Evolutionary conservation across 2,113 vertebrate species (phyloP).

Genomic region (Alligator mississippiensis): DNA sequence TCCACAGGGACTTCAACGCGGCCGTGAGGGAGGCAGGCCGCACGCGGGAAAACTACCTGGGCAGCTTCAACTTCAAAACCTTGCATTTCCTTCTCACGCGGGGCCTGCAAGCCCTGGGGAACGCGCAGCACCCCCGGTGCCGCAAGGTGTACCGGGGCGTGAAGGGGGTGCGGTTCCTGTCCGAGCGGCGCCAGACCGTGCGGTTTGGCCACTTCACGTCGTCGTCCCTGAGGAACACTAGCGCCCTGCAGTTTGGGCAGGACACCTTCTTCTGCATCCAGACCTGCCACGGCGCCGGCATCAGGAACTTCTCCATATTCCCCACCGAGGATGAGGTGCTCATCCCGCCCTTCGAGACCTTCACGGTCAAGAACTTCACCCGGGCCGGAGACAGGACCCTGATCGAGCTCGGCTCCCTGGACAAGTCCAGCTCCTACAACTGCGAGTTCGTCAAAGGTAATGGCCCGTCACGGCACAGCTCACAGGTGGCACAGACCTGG

Average conservation of each 20-base stretch:
- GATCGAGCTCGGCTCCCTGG: slow-evolving; percentile 51
- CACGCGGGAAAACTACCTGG: slow-evolving; percentile 51
- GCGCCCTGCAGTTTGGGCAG: slow-evolving; percentile 37
- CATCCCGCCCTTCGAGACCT: slow-evolving; percentile 68
- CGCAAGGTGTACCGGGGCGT: slow-evolving; percentile 58
- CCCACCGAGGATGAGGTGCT: slow-evolving; percentile 71
- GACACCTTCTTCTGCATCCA: slow-evolving; percentile 73
- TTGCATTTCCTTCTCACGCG: slow-evolving; percentile 75
- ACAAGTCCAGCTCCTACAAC: slow-evolving; percentile 54
- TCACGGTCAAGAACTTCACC: slow-evolving; percentile 27
- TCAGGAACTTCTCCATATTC: slow-evolving; percentile 59
- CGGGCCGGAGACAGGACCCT: rapidly evolving
- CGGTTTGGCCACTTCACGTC: slow-evolving; percentile 71
- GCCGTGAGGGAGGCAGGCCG: slow-evolving; percentile 54
- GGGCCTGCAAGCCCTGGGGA: slow-evolving; percentile 54
- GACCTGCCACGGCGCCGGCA: slow-evolving; percentile 42
- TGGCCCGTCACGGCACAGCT: too few species aligned
- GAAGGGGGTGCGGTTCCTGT: slow-evolving; percentile 21
- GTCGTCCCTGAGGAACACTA: not conserved
- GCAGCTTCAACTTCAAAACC: slow-evolving; percentile 63
- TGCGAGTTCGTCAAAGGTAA: slow-evolving; percentile 73
- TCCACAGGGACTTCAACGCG: slow-evolving; percentile 57
- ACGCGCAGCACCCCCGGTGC: not conserved
- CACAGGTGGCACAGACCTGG: not conserved
- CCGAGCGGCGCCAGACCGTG: not conserved